phyloP scores from a whole-genome alignment of 2,888 invertebrate species.

The Phortica okadai region DNA sequence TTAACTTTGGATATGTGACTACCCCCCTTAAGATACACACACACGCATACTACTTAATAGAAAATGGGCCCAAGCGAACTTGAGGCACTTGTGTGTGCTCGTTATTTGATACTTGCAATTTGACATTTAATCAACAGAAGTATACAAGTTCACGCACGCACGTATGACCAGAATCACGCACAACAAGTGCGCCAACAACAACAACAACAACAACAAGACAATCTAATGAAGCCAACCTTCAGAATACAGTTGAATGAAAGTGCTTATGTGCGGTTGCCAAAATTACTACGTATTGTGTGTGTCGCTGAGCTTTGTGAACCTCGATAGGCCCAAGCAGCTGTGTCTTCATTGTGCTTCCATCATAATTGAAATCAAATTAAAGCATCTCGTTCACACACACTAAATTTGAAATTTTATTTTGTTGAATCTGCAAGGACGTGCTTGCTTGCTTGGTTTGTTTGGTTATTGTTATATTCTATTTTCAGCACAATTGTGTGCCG shows the following conservation, averaged over 20 bases:
- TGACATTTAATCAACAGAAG: conserved; percentile 62
- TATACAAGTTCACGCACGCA: neutral
- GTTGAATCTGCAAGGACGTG: neutral
- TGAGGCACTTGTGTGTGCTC: conserved; percentile 33
- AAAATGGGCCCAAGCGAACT: conserved; percentile 31
- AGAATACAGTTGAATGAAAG: neutral
- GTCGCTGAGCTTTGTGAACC: neutral
- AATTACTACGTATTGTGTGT: conserved; percentile 29
- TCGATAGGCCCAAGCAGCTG: neutral
- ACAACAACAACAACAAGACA: neutral
- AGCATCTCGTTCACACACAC: conserved; percentile 58
- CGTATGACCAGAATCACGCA: neutral
- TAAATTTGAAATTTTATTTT: conserved; percentile 4
- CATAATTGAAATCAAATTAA: conserved; percentile 71
- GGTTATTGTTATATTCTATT: neutral
- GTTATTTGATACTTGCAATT: conserved; percentile 57
- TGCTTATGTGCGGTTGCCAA: conserved; percentile 9
- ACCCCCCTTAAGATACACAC: neutral
- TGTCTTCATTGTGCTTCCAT: conserved; percentile 52
- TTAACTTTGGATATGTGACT: no score
- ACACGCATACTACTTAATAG: neutral
- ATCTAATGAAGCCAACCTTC: neutral
- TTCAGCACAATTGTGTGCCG: neutral
- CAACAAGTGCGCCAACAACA: neutral
- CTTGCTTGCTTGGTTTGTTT: neutral